These are phyloP conservation scores for Lethrus apterus DNA, from an alignment of 1,140 invertebrate genomes.

Conservation along the genomic window DNA sequence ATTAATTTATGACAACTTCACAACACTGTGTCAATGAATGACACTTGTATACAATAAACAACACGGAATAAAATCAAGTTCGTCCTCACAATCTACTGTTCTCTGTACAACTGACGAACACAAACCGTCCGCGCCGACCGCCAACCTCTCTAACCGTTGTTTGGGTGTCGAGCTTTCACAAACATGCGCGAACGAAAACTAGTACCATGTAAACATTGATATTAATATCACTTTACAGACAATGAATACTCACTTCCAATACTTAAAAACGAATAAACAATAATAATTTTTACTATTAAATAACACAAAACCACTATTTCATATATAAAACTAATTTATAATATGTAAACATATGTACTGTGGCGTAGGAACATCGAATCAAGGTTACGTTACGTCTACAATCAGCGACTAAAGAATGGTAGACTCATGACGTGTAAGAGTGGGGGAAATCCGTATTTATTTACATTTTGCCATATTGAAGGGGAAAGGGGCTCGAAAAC, in stretches of 20 bases:
- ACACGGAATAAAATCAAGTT: no score
- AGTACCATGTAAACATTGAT: conserved; percentile 31
- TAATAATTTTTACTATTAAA: neutral
- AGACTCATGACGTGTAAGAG: conserved; percentile 17
- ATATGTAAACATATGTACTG: conserved; percentile 21
- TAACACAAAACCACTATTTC: neutral
- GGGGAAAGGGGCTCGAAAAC: conserved; percentile 1
- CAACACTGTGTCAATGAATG: neutral
- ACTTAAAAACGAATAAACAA: neutral
- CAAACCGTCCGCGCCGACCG: conserved; percentile 1
- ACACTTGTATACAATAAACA: conserved; percentile 12
- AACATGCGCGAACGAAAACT: conserved; percentile 31
- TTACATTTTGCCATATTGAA: conserved; percentile 17
- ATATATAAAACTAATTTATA: neutral
- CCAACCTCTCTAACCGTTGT: conserved; percentile 29
- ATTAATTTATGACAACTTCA: conserved; percentile 9
- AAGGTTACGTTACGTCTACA: conserved; percentile 27
- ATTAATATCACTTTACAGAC: conserved; percentile 10
- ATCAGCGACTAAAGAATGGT: conserved; percentile 20
- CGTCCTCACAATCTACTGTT: neutral
- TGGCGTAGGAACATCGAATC: conserved; percentile 22
- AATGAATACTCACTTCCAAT: neutral
- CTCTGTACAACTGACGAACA: conserved; percentile 10
- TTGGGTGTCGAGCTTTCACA: conserved; percentile 31
- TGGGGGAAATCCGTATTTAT: conserved; percentile 20